phyloP scores from a whole-genome alignment of 2,797 vertebrate genomes.

The Cyprinodon diabolis region DNA sequence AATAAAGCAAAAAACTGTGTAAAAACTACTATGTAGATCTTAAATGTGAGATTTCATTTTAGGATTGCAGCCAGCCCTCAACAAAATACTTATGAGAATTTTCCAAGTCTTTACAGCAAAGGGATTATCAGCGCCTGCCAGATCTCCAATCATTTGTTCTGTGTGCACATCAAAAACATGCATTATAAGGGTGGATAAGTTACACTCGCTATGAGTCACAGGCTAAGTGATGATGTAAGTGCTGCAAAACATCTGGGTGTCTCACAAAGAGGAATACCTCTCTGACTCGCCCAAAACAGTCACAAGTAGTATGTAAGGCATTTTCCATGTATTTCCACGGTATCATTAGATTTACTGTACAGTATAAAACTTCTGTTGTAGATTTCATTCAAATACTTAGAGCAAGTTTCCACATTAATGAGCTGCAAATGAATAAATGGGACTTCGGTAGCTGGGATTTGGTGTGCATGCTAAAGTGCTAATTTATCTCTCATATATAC shows the following conservation, averaged over 20 bases:
- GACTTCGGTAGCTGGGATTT: neutral
- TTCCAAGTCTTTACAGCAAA: slow-evolving; percentile 11
- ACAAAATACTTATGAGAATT: slow-evolving; percentile 2
- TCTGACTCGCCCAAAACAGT: neutral
- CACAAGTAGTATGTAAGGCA: neutral
- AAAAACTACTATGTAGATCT: neutral
- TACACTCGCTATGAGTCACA: neutral
- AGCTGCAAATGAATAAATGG: neutral
- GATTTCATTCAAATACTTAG: neutral
- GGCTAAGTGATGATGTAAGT: slow-evolving; percentile 3
- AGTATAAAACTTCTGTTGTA: neutral
- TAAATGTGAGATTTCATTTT: neutral
- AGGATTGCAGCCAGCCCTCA: neutral
- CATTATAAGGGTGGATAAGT: neutral
- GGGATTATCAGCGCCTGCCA: neutral
- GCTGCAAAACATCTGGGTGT: neutral
- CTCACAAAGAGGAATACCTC: slow-evolving; percentile 1
- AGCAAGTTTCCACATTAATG: neutral
- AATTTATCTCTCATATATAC: neutral
- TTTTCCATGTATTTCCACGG: slow-evolving; percentile 4
- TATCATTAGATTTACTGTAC: too few species aligned
- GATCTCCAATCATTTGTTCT: neutral
- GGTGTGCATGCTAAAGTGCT: neutral
- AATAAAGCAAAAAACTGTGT: neutral
- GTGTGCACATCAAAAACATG: neutral